These are phyloP conservation scores for Cotesia typhae DNA, from an alignment of 1,140 invertebrate genomes.

Conservation along the genomic window DNA sequence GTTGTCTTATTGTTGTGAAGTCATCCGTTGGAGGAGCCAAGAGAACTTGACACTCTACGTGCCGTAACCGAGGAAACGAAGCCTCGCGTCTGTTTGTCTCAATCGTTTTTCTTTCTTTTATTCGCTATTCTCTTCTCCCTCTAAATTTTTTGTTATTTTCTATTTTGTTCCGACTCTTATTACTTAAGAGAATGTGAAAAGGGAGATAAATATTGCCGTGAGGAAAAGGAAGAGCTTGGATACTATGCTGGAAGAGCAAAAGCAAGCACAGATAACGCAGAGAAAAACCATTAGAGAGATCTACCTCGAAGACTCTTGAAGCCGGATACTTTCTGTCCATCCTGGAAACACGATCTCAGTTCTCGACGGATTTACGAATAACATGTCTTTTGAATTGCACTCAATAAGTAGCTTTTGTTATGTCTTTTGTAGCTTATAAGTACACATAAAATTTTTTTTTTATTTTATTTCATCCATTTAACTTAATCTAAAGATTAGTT, in stretches of 20 bases:
- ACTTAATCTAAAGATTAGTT: too few species aligned
- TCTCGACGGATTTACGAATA: constrained; percentile 14
- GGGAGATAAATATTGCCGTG: not conserved
- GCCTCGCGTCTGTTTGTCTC: constrained; percentile 14
- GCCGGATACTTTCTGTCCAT: constrained; percentile 13
- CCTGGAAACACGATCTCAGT: constrained; percentile 7
- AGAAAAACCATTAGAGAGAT: constrained; percentile 21
- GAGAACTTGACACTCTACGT: constrained; percentile 14
- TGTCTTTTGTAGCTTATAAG: not conserved
- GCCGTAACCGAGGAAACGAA: constrained; percentile 20
- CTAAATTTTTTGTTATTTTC: constrained; percentile 3
- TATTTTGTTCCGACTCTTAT: constrained; percentile 5
- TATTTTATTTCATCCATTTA: not conserved
- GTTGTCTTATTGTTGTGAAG: constrained; percentile 13
- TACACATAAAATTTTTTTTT: not conserved
- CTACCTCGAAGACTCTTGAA: constrained; percentile 10
- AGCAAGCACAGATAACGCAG: not conserved
- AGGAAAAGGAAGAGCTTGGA: too few species aligned
- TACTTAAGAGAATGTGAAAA: not conserved
- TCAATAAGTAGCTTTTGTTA: constrained; percentile 12
- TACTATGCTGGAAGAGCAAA: not conserved
- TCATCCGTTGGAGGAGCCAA: not conserved
- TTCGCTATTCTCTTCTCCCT: not conserved
- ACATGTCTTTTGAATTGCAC: constrained; percentile 21
- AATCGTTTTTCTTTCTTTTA: not conserved